phyloP scores from a whole-genome alignment of 37 sponge, comb jelly and placozoan genomes.

The Geodia barretti region DNA sequence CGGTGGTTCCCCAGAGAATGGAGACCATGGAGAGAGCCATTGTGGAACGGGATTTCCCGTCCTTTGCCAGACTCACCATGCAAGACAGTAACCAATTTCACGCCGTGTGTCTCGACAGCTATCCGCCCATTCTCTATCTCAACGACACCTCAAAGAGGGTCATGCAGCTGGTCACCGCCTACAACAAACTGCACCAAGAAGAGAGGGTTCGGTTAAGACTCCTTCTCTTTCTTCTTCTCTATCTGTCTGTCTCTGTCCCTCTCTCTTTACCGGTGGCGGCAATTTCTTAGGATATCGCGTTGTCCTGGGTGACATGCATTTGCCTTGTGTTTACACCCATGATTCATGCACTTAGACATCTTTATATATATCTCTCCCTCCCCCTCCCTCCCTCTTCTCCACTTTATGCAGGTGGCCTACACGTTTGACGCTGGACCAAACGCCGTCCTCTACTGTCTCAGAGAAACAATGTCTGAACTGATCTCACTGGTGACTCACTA shows the following conservation, averaged over 20 bases:
- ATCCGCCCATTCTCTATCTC: slow-evolving; percentile 95
- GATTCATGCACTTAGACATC: no score
- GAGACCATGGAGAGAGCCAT: slow-evolving; percentile 85
- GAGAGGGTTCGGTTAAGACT: slow-evolving; percentile 68
- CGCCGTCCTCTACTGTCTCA: slow-evolving; percentile 82
- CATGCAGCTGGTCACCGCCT: slow-evolving; percentile 79
- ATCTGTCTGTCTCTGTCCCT: no score
- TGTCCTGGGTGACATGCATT: no score
- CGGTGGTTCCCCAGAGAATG: slow-evolving; percentile 86
- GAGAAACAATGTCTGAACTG: slow-evolving; percentile 53
- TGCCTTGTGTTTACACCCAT: no score
- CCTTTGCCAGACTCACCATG: slow-evolving; percentile 88
- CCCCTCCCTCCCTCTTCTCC: slow-evolving; percentile 1
- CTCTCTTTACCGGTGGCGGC: no score
- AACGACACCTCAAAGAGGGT: slow-evolving; percentile 83
- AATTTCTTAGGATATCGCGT: no score
- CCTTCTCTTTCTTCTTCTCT: no score
- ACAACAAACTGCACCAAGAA: slow-evolving; percentile 66
- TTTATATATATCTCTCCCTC: background rate
- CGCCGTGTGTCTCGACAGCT: slow-evolving; percentile 95
- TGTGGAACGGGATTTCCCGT: slow-evolving; percentile 61
- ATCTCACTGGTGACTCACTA: slow-evolving; percentile 55
- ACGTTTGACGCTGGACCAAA: slow-evolving; percentile 99
- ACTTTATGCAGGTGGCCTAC: slow-evolving; percentile 70
- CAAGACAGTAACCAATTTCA: slow-evolving; percentile 99